Conservation (phyloP, 2,797 vertebrate genomes). For the Coccyzus lansbergi region DNA sequence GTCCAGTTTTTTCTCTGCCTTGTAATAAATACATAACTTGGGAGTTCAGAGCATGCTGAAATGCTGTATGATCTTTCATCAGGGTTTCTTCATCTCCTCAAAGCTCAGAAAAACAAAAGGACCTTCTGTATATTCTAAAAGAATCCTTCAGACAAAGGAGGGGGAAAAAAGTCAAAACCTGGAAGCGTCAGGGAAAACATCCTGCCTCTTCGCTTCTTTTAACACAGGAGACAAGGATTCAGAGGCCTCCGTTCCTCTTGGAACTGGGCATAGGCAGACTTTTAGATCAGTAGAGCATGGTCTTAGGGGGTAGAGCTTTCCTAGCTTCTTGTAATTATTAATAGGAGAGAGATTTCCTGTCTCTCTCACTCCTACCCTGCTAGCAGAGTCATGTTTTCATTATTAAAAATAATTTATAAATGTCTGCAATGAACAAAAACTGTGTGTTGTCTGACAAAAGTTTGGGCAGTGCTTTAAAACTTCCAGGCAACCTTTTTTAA, state of each 20-base stretch:
- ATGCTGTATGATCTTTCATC: background rate
- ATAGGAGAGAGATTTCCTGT: background rate
- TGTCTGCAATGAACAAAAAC: background rate
- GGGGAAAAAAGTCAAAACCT: background rate
- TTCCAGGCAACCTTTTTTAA: background rate
- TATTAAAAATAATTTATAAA: background rate
- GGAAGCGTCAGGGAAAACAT: background rate
- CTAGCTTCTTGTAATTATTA: background rate
- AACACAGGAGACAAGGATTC: background rate
- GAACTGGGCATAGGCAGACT: background rate
- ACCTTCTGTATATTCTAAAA: background rate
- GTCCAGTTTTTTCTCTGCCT: background rate
- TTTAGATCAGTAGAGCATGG: background rate
- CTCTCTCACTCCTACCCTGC: background rate
- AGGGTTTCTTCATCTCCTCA: background rate
- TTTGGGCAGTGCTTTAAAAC: background rate
- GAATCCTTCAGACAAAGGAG: background rate
- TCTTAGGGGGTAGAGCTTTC: background rate
- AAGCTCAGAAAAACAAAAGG: background rate
- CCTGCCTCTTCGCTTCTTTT: background rate
- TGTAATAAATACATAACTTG: background rate
- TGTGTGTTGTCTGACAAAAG: background rate
- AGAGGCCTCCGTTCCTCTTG: background rate
- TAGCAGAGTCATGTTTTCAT: rapidly evolving
- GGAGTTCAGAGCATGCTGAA: background rate